Conservation (phyloP, 1,140 invertebrate genomes). For the Eumaeus atala region DNA sequence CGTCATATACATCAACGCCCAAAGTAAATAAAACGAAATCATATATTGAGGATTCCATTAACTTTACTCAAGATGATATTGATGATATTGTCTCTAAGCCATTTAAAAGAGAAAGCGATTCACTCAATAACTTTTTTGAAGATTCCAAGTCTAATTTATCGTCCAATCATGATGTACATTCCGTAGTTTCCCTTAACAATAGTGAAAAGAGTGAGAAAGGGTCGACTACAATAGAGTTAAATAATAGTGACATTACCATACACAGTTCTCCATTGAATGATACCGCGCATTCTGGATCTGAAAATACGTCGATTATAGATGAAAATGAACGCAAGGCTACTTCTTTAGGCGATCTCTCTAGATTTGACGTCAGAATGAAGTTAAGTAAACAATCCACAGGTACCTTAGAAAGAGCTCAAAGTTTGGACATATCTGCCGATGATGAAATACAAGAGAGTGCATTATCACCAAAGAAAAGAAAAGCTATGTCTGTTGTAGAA, state of each 20-base stretch:
- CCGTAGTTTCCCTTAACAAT: slow-evolving; percentile 63
- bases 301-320: slow-evolving; percentile 73
- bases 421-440: slow-evolving; percentile 84
- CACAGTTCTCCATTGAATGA: slow-evolving; percentile 79
- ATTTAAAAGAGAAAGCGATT: slow-evolving; percentile 69
- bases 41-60: slow-evolving; percentile 57
- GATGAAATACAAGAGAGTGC: slow-evolving; percentile 72
- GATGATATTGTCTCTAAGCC: slow-evolving; percentile 65
- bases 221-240: slow-evolving; percentile 78
- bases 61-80: slow-evolving; percentile 66
- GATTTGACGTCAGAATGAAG: slow-evolving; percentile 78
- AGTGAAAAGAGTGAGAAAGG: slow-evolving; percentile 68
- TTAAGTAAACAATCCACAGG: slow-evolving; percentile 63
- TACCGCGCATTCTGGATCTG: slow-evolving; percentile 51
- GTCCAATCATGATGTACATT: slow-evolving; percentile 65
- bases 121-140: slow-evolving; percentile 69
- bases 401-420: slow-evolving; percentile 86
- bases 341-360: slow-evolving; percentile 86
- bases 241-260: slow-evolving; percentile 83
- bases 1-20: slow-evolving; percentile 59
- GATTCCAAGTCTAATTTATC: slow-evolving; percentile 70
- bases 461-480: slow-evolving; percentile 80
- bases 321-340: slow-evolving; percentile 85
- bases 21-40: slow-evolving; percentile 57
- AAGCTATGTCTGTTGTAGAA: slow-evolving; percentile 75